Evolutionary conservation across 2,797 vertebrate genomes (phyloP).

Genomic region (Chrosomus eos): DNA sequence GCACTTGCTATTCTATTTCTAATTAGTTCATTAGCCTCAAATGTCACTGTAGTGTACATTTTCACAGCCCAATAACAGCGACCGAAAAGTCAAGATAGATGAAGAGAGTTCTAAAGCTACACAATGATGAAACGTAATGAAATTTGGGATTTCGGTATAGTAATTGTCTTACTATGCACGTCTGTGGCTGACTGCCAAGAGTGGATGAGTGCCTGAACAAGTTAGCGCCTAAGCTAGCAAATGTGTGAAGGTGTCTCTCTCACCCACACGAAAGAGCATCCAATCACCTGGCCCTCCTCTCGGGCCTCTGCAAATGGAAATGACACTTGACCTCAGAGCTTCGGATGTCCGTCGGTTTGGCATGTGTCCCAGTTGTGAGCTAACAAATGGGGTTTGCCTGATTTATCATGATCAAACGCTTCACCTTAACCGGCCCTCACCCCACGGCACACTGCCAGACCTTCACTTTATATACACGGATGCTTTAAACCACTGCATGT

Average conservation of each 20-base stretch:
- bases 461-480: neutral
- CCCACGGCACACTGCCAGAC: neutral
- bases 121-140: conserved; percentile 29
- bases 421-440: neutral
- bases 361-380: conserved; percentile 51
- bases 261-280: conserved; percentile 38
- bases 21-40: conserved; percentile 49
- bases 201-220: conserved; percentile 31
- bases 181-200: conserved; percentile 11
- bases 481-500: neutral
- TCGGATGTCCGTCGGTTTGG: conserved; percentile 17
- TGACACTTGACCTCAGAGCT: conserved; percentile 33
- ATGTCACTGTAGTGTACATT: conserved; percentile 29
- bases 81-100: conserved; percentile 3
- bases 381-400: conserved; percentile 62
- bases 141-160: conserved; percentile 26
- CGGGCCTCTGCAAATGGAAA: conserved; percentile 2
- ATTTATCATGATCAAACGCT: neutral
- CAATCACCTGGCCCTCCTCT: conserved; percentile 27
- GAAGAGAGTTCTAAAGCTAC: neutral
- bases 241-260: conserved; percentile 48
- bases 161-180: conserved; percentile 37
- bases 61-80: conserved; percentile 10
- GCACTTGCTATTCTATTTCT: conserved; percentile 4
- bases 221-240: conserved; percentile 19